Base-by-base conservation (phyloP, 2,797 vertebrate genomes). In the Furcifer pardalis region DNA sequence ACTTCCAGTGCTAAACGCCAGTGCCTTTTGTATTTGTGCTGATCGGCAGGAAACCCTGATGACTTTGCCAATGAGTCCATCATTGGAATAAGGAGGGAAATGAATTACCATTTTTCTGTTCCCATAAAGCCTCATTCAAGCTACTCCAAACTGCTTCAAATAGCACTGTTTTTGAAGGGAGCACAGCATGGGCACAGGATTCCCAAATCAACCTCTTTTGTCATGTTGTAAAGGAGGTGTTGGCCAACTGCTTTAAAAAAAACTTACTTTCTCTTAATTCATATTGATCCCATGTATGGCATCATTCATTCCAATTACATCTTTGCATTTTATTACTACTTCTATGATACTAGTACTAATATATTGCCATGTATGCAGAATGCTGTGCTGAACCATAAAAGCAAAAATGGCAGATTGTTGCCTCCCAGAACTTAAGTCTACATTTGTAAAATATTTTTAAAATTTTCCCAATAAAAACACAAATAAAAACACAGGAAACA, bases 11-110 rank as follows among this genome's bases (percentile, higher is more conserved):
- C 81, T 88, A 73, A 87, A 83, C 0, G 13, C 37, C 81, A 82
- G 0, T 83, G 37, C 68, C 84, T 90, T 91, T 84, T 87, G 40
- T 87, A 72, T 87, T 86, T 91, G 86, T 89, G 84, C 56, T 91
- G 87, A 84, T n/a, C 49, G 30, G 83, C 84, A 90, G 81, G 88
- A 92, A 92, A 91, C 68, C 86, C 35, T 81, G 46, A 7, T 4
- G 86, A 15, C 37, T 87, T 87, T 87, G 85, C 87, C 87, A 92
- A 83, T 69, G 27, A 90, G n/a, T 21, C 84, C 81, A 86, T 79
- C 86, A 49, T 27, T 79, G 3, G 52, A 25, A 89, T 74, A 52
- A 86, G 27, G 7, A n/a, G 2, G 35, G n/a, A 46, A 66, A 87
- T 79, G 74, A 75, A 77, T 87, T 87, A 74, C 79, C 59, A 83